A percentile compares a stretch with the other conserved stretches of the same genome.
phyloP scores from a whole-genome alignment of 35 echinoderm and acorn worm species.

The Amphiura filiformis region DNA sequence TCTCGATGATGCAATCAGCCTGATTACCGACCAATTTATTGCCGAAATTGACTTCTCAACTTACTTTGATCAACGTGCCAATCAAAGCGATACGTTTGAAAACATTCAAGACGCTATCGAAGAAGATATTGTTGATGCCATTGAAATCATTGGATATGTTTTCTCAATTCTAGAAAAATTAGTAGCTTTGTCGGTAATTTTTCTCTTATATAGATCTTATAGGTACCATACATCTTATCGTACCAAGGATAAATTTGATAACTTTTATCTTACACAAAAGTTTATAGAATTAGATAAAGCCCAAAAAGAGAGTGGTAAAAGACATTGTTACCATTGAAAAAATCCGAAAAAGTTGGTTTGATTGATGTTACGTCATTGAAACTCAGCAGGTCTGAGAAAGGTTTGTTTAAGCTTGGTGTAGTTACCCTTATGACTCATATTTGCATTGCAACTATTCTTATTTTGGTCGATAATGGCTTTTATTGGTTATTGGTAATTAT shows the following conservation, averaged over 20 bases:
- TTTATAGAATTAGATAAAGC: conserved; percentile 57
- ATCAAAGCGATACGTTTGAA: conserved; percentile 28
- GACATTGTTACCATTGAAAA: conserved; percentile 70
- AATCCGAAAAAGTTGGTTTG: conserved; percentile 47
- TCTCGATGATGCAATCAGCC: neutral
- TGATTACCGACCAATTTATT: conserved; percentile 24
- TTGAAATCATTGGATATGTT: too few species aligned
- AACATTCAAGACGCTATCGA: conserved; percentile 55
- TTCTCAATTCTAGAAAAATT: too few species aligned
- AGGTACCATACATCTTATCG: conserved; percentile 69
- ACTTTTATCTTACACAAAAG: conserved; percentile 77
- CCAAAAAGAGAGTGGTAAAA: conserved; percentile 34
- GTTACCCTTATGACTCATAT: conserved; percentile 54
- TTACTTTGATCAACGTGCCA: conserved; percentile 34
- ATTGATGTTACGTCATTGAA: conserved; percentile 57
- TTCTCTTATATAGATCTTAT: conserved; percentile 61
- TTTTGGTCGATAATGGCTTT: conserved; percentile 68
- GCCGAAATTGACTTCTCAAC: conserved; percentile 57
- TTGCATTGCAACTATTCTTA: conserved; percentile 49
- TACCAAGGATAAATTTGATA: too few species aligned
- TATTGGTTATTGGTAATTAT: conserved; percentile 69
- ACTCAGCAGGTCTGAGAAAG: conserved; percentile 62
- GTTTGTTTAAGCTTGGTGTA: conserved; percentile 66
- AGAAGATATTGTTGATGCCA: too few species aligned
- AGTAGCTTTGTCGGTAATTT: conserved; percentile 71